Base-by-base conservation (phyloP, 2,888 invertebrate genomes). In the Rhingia campestris region DNA sequence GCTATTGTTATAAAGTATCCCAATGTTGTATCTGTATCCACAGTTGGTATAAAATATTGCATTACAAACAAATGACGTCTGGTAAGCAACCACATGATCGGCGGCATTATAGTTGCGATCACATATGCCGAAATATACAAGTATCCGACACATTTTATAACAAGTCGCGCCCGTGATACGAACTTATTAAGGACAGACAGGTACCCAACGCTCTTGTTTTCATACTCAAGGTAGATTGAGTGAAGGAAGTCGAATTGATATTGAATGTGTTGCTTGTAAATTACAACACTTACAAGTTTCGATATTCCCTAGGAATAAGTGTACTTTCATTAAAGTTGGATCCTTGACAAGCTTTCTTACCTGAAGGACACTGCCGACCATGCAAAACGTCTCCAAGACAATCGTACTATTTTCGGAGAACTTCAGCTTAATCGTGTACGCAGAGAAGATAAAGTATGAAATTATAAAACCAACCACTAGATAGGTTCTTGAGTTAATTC, bases 1-100 rank as follows among this genome's bases (percentile, higher is more conserved):
- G 39, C 73, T 22, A 85, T 72, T 0, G 86, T 87, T 0, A 54
- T 14, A 10, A 59, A 59, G 43, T 85, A 88, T 0, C 87, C 87
- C 10, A 47, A 32, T 3, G 22, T 14, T 0, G 86, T 85, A 0
- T 80, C 43, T 2, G 70, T 10, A 69, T 86, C 86, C 2, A 87
- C 4, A 4, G 73, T 58, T 0, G 87, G 87, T 4, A 88, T 37
- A 9, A 69, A 45, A 32, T 77, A 86, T 9, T 86, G 85, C 81
- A 87, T 74, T 9, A 85, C 66, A 33, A 85, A 47, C 30, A 79
- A 45, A 0, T 81, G 77, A 0, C 58, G 66, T 3, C 82, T 86
- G 0, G 70, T 69, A 2, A 63, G 22, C 0, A 70, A 7, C 39
- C 47, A 63, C 22, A 86, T 37, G 0, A 72, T 6, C 9, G 86